Evolutionary conservation across 2,113 vertebrate species (phyloP).

Genomic region (Oreochromis spilurus): DNA sequence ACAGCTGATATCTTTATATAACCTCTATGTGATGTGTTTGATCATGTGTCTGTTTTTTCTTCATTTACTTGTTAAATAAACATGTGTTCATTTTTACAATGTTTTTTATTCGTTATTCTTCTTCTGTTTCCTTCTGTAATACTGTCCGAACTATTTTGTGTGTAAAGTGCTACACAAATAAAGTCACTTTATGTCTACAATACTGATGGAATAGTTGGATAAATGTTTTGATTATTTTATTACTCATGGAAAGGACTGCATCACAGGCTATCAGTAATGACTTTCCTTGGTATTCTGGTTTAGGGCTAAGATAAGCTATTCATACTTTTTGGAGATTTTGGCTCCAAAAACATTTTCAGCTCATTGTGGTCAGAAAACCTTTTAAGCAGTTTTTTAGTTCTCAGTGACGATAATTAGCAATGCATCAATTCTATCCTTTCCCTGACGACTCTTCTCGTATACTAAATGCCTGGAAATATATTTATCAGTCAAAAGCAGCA

Average conservation of each 20-base stretch:
- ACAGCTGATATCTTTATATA: neutral
- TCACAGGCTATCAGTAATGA: neutral
- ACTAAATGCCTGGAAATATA: neutral
- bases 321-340: neutral
- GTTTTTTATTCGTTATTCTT: neutral
- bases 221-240: neutral
- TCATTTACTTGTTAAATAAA: neutral
- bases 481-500: conserved; percentile 10
- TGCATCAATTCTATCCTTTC: neutral
- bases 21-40: neutral
- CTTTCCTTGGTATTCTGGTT: neutral
- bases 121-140: neutral
- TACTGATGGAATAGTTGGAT: neutral
- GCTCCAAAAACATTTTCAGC: neutral
- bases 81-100: neutral
- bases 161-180: neutral
- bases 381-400: neutral
- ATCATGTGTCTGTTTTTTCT: neutral
- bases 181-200: neutral
- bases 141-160: neutral
- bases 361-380: neutral
- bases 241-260: neutral
- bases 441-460: neutral
- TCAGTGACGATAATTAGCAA: neutral
- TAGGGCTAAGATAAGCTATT: neutral